Base-by-base conservation (phyloP, 2,888 invertebrate genomes). In the Ctenicera cuprea region DNA sequence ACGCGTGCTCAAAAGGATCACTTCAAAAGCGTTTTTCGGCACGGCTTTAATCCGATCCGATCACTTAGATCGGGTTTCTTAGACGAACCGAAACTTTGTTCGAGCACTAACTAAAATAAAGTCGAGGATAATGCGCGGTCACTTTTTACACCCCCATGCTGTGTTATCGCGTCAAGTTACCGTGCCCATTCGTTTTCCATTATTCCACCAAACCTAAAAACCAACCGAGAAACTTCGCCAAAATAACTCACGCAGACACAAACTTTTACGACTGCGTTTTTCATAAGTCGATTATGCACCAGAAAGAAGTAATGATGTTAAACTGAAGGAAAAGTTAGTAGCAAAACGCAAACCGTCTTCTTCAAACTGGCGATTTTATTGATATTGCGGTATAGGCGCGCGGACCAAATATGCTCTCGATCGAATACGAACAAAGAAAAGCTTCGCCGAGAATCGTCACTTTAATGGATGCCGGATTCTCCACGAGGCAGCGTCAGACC, bases 21-120 rank as follows among this genome's bases (percentile, higher is more conserved):
- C 78, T 79, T 80, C 80, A 80, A 78, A 80, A 79, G 78, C 78
- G 78, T 79, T 79, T 81, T 81, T 78, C 78, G 77, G 79, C 79
- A 77, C 78, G 72, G 73, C 78, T 80, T 80, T 80, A 80, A 82
- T 81, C 79, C 78, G 78, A 81, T 81, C 79, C 76, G 80, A 80
- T 80, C 80, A 81, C 78, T 79, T 77, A 76, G 77, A 79, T 79
- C 79, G 76, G 70, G 79, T 80, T 78, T 78, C 77, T 78, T 78
- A 73, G 77, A 76, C 75, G 69, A 72, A 75, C 70, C 73, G 63
- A 76, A 78, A 72, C 77, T 80, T 78, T 78, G 78, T 72, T 77
- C 71, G 69, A 68, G 65, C 66, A 69, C 68, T 43, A 62, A 70
- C 65, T 75, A 78, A 77, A 78, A 76, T 78, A 75, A 75, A 76